phyloP scores from a whole-genome alignment of 2,113 vertebrate species.

The Sciurus niger region DNA sequence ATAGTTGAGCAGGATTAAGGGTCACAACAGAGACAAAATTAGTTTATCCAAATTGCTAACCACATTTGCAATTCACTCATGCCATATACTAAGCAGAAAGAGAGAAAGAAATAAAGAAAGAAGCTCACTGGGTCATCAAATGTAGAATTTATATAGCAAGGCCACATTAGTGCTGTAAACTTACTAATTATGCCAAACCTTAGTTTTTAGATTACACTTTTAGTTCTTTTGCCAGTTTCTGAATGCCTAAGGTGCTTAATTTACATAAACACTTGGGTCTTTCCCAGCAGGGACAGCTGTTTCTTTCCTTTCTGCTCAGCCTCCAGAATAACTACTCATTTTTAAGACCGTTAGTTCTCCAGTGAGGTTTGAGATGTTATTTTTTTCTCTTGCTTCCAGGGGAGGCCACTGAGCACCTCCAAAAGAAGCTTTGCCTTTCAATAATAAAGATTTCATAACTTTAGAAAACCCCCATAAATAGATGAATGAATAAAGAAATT shows the following conservation, averaged over 20 bases:
- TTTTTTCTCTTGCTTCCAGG: background rate
- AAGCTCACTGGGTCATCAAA: background rate
- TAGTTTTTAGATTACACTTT: background rate
- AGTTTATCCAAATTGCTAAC: slow-evolving; percentile 14
- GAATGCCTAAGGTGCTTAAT: slow-evolving; percentile 33
- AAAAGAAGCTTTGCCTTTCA: slow-evolving; percentile 52
- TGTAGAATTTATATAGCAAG: background rate
- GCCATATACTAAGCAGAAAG: background rate
- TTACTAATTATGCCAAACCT: background rate
- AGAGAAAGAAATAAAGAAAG: background rate
- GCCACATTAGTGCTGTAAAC: background rate
- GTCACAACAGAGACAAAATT: background rate
- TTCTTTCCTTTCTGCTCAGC: slow-evolving; percentile 61
- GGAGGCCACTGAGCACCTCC: background rate
- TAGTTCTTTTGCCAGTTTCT: background rate
- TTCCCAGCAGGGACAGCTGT: slow-evolving; percentile 48
- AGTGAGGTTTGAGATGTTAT: background rate
- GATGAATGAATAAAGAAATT: too few relatives aligned
- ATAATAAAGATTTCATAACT: slow-evolving; percentile 31
- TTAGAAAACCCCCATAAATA: background rate
- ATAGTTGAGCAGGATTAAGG: background rate
- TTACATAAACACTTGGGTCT: slow-evolving; percentile 47
- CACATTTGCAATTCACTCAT: background rate
- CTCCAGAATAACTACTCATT: slow-evolving; percentile 29
- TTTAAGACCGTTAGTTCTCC: slow-evolving; percentile 30